Percentiles rank a stretch among this genome's conserved stretches.
Evolutionary conservation across 2,888 invertebrate genomes (phyloP).

Genomic region (Xylocampa areola): DNA sequence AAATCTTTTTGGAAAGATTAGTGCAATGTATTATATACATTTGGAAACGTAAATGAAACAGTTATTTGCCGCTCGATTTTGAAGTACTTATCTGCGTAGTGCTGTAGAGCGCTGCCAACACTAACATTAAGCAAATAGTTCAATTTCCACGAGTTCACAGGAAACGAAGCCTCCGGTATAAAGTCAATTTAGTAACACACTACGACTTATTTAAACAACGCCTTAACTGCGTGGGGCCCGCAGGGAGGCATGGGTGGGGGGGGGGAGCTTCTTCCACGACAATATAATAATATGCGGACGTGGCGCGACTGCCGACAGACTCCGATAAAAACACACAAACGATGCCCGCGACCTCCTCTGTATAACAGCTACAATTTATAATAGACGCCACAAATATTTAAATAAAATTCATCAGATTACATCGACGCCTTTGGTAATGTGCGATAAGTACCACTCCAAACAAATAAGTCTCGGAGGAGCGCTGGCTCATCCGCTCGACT

Average conservation of each 20-base stretch:
- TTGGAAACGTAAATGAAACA: too few relatives aligned
- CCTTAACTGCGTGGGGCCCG: background rate
- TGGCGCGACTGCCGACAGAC: slow-evolving; percentile 42
- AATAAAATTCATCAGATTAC: too few relatives aligned
- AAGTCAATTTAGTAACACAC: slow-evolving; percentile 21
- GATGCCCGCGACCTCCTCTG: slow-evolving; percentile 24
- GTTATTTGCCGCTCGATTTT: background rate
- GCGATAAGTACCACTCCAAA: slow-evolving; percentile 10
- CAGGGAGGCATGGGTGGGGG: background rate
- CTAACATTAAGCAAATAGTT: background rate
- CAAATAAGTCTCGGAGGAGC: slow-evolving; percentile 21
- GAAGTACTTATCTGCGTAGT: too few relatives aligned
- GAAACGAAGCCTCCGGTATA: background rate
- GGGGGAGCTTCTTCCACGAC: slow-evolving; percentile 1
- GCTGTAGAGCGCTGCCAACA: too few relatives aligned
- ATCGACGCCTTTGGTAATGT: slow-evolving; percentile 12
- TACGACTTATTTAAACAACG: slow-evolving; percentile 30
- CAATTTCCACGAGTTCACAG: slow-evolving; percentile 3
- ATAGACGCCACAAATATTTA: slow-evolving; percentile 13
- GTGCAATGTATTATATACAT: too few relatives aligned
- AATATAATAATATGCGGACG: slow-evolving; percentile 51
- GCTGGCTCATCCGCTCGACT: background rate
- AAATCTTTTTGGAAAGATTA: too few relatives aligned
- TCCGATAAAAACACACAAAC: slow-evolving; percentile 46
- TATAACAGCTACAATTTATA: slow-evolving; percentile 41